Evolutionary conservation across 2,888 invertebrate genomes (phyloP).

Genomic region (Harpalus rufipes): DNA sequence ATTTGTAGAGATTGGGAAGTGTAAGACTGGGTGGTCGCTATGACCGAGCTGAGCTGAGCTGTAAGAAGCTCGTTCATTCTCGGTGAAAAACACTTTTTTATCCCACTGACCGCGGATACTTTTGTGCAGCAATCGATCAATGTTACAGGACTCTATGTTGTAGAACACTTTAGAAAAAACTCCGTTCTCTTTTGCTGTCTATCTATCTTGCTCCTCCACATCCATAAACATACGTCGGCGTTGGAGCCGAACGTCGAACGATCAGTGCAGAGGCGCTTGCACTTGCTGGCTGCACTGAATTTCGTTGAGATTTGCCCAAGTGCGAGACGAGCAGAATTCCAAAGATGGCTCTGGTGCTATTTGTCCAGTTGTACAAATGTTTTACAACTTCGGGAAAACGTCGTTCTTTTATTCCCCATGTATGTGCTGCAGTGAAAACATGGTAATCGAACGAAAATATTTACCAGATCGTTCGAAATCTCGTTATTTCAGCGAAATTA

Average conservation of each 20-base stretch:
- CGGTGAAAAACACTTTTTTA: constrained; percentile 62
- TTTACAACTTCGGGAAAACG: constrained; percentile 40
- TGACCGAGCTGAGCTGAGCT: neutral
- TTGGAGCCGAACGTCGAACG: neutral
- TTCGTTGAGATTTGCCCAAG: constrained; percentile 28
- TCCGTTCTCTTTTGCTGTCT: constrained; percentile 7
- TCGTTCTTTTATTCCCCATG: constrained; percentile 18
- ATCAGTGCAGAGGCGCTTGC: neutral
- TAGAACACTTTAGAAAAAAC: constrained; percentile 59
- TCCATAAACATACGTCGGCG: constrained; percentile 43
- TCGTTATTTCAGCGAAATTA: constrained; percentile 39
- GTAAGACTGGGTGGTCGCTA: constrained; percentile 9
- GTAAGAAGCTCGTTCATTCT: constrained; percentile 57
- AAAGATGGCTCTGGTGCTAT: constrained; percentile 8
- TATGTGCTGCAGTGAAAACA: constrained; percentile 17
- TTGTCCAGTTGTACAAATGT: constrained; percentile 44
- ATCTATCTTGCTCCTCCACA: constrained; percentile 37
- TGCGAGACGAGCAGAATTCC: constrained; percentile 13
- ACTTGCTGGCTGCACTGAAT: constrained; percentile 25
- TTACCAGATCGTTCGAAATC: constrained; percentile 30
- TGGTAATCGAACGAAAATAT: constrained; percentile 47
- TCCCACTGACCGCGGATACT: constrained; percentile 56
- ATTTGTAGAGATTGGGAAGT: constrained; percentile 51
- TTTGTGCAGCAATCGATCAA: constrained; percentile 62
- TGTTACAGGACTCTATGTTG: constrained; percentile 61